A percentile compares a stretch with the other conserved stretches of the same genome.
Conservation (phyloP, 2,888 invertebrate genomes). For the Arenicola marina region DNA sequence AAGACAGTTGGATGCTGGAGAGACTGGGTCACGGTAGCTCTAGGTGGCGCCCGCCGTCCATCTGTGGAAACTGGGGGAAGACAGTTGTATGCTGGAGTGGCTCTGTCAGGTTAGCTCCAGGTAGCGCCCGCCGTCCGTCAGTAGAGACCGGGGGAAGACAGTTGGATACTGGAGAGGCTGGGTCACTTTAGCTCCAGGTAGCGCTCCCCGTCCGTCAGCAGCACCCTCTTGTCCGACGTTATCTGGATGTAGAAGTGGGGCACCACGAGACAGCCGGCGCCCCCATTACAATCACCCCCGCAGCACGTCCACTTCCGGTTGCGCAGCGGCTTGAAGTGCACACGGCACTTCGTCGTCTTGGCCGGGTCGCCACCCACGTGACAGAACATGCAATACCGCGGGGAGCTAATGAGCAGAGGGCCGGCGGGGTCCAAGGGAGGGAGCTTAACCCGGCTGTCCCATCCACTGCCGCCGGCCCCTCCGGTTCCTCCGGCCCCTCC, state of each 20-base stretch:
- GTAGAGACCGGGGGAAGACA: too few relatives aligned
- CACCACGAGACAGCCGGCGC: conserved; percentile 29
- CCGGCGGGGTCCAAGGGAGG: conserved; percentile 7
- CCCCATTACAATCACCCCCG: conserved; percentile 26
- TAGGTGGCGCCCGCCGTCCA: too few relatives aligned
- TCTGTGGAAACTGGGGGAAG: too few relatives aligned
- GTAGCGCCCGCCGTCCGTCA: too few relatives aligned
- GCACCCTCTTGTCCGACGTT: conserved; percentile 26
- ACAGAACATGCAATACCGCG: conserved; percentile 32
- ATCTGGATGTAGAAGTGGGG: conserved; percentile 34
- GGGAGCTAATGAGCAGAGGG: conserved; percentile 2
- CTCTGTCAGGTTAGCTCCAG: too few relatives aligned
- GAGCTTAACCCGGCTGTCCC: too few relatives aligned
- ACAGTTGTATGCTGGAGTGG: too few relatives aligned
- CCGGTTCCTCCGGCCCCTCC: too few relatives aligned
- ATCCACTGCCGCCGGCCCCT: too few relatives aligned
- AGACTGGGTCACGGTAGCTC: too few relatives aligned
- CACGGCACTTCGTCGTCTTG: conserved; percentile 21
- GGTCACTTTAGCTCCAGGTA: conserved; percentile 32
- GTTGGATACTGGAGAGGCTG: too few relatives aligned
- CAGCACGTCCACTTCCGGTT: conserved; percentile 33
- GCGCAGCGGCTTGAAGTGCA: conserved; percentile 27
- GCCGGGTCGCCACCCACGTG: conserved; percentile 23
- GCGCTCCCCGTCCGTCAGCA: conserved; percentile 29
- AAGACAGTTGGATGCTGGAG: too few relatives aligned